Evolutionary conservation across 2,888 invertebrate genomes (phyloP).

Genomic region (Hofmannophila pseudospretella): DNA sequence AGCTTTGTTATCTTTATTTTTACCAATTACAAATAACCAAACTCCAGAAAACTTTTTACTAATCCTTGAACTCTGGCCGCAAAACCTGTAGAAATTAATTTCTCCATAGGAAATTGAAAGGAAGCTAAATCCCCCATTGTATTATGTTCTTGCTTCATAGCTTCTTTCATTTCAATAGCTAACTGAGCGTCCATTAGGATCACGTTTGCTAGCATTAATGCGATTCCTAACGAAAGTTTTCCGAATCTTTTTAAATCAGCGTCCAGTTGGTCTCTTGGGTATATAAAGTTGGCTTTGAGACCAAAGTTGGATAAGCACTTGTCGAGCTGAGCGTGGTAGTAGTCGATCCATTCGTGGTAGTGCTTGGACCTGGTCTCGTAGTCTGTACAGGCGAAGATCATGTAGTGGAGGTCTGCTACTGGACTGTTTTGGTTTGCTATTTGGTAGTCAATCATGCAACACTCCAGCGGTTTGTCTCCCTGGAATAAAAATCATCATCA

Average conservation of each 20-base stretch:
- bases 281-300: conserved; percentile 2
- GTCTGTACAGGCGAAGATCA: conserved; percentile 15
- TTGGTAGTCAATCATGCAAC: conserved; percentile 16
- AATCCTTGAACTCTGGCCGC: no score
- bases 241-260: conserved; percentile 13
- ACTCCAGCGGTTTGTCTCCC: not conserved
- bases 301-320: conserved; percentile 2
- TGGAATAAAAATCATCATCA: not conserved
- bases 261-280: conserved; percentile 8
- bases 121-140: no score
- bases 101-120: no score
- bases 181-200: conserved; percentile 1
- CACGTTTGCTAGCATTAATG: not conserved
- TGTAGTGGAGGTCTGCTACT: conserved; percentile 11
- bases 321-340: conserved; percentile 3
- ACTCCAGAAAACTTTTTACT: no score
- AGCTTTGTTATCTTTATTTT: no score
- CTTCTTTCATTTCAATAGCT: not conserved
- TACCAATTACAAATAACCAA: no score
- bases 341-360: conserved; percentile 8
- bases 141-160: no score
- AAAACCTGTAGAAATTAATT: no score
- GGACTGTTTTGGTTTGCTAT: conserved; percentile 11
- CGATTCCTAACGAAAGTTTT: conserved; percentile 6
- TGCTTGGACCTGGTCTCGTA: conserved; percentile 9